phyloP scores from a whole-genome alignment of 2,797 vertebrate species.

The Ispidina picta region DNA sequence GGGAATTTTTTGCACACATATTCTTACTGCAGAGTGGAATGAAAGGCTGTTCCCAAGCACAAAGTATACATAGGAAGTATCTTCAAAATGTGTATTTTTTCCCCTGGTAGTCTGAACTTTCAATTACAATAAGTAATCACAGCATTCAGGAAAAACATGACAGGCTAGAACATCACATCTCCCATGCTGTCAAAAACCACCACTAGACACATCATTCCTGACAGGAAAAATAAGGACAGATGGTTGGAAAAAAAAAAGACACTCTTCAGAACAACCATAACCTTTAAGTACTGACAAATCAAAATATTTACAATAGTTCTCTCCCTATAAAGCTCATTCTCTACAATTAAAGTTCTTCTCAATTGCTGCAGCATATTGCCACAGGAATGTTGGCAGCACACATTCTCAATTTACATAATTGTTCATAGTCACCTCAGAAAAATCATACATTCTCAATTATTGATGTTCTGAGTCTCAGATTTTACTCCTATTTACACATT shows the following conservation, averaged over 20 bases:
- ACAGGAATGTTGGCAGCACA: conserved; percentile 28
- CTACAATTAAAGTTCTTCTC: conserved; percentile 23
- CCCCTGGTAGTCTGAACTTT: too few relatives aligned
- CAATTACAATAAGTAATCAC: not conserved
- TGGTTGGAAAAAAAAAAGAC: conserved; percentile 16
- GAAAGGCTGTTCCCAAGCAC: not conserved
- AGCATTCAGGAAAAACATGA: not conserved
- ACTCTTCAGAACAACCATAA: conserved; percentile 18
- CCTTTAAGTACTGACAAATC: conserved; percentile 4
- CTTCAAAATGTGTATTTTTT: too few relatives aligned
- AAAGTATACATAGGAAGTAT: too few relatives aligned
- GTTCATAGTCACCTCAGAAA: not conserved
- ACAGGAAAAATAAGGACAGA: conserved; percentile 48
- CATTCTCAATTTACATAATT: conserved; percentile 23
- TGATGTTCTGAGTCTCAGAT: not conserved
- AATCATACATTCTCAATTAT: not conserved
- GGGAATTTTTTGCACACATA: not conserved
- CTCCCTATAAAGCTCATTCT: not conserved
- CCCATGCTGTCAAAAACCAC: not conserved
- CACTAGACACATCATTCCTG: not conserved
- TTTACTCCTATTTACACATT: not conserved
- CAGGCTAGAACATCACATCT: not conserved
- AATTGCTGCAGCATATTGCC: conserved; percentile 21
- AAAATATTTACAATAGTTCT: conserved; percentile 51
- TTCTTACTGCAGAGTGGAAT: not conserved